Base-by-base conservation (phyloP, 2,797 vertebrate genomes). In the Hafferia zeledoni region DNA sequence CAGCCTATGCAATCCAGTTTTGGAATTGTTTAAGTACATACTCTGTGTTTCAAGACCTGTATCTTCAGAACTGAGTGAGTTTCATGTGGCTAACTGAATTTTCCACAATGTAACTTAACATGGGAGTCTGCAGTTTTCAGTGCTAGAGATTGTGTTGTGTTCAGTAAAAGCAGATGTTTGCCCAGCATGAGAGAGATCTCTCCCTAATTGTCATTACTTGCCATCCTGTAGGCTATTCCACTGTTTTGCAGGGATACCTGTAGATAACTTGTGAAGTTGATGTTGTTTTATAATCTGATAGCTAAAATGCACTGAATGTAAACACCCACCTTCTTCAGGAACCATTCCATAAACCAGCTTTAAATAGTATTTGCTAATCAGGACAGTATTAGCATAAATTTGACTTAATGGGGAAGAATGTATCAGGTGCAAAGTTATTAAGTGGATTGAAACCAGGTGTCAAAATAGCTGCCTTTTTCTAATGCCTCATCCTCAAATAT, bases 301-400 rank as follows among this genome's bases (percentile, higher is more conserved):
- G 31, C 56, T 68, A 55, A 71, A 68, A 57, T 77, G 74, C 60
- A 46, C 44, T 4, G 5, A 63, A 43, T 64, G 53, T 77, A 87
- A 49, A 64, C 47, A 64, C 44, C 33, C 71, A 22, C 28, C 31
- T 88, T 59, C 41, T 47, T 90, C 77, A 77, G 56, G 94, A 95
- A 75, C 72, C 84, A 69, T 70, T 35, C 75, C 57, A 44, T 68
- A 86, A 95, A 72, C 2, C 71, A 78, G 47, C 89, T 91, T 94
- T 94, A 96, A 95, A 95, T 95, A 94, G 92, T 94, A 25, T 74
- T 94, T 89, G 37, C 81, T 96, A 94, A 95, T 96, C 92, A 96
- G 81, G 69, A 78, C 72, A 76, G 18, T 72, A 95, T 95, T 93
- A 91, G 89, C 90, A 95, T 97, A 95, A 91, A 92, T 92, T 97